Evolutionary conservation across 2,888 invertebrate genomes (phyloP).

Genomic region (Nezara viridula): DNA sequence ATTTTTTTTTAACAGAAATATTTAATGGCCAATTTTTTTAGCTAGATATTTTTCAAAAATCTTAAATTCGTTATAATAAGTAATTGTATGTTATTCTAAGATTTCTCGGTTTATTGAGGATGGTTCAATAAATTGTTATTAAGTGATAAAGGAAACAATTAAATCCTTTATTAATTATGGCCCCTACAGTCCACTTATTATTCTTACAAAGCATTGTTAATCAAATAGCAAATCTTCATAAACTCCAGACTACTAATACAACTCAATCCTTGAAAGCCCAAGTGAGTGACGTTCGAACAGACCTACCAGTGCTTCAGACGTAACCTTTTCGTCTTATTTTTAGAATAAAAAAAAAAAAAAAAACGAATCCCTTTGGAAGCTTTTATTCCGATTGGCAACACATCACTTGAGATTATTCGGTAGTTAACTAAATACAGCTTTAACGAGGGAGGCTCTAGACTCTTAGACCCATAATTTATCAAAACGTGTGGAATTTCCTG

Average conservation of each 20-base stretch:
- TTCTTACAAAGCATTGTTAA: neutral
- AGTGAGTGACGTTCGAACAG: neutral
- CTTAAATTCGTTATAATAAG: too few species aligned
- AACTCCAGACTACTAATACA: neutral
- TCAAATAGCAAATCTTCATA: neutral
- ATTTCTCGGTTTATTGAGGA: too few species aligned
- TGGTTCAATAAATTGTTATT: too few species aligned
- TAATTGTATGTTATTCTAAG: too few species aligned
- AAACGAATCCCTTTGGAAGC: neutral
- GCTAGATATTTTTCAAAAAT: too few species aligned
- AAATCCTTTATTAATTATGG: neutral
- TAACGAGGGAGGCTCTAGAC: conserved; percentile 21
- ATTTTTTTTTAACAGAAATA: too few species aligned
- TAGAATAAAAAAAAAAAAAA: neutral
- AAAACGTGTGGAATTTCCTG: conserved; percentile 35
- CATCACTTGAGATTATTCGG: conserved; percentile 35
- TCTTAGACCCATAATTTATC: conserved; percentile 20
- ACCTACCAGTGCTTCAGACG: neutral
- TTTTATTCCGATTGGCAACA: conserved; percentile 16
- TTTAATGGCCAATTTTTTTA: too few species aligned
- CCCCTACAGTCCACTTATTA: neutral
- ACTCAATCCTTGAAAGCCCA: neutral
- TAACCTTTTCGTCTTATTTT: neutral
- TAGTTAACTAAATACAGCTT: conserved; percentile 21
- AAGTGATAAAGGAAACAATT: too few species aligned